Evolutionary conservation across 2,113 vertebrate species (phyloP).

Genomic region (Thamnophis sirtalis): DNA sequence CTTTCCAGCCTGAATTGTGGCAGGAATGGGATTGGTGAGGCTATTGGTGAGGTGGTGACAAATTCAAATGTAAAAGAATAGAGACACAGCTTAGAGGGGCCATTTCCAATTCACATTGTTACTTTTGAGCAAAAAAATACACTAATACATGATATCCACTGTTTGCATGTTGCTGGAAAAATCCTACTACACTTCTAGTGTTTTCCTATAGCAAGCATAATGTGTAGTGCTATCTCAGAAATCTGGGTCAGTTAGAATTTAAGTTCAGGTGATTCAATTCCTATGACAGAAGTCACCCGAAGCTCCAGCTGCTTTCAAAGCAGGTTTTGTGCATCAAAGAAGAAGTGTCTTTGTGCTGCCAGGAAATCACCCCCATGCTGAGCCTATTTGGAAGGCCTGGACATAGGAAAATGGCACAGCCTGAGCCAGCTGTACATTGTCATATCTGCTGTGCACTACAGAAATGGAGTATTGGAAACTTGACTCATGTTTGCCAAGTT

Average conservation of each 20-base stretch:
- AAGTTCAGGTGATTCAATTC: background rate
- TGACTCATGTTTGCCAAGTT: background rate
- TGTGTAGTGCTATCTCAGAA: background rate
- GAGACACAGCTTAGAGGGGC: background rate
- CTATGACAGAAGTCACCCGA: background rate
- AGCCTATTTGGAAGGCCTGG: background rate
- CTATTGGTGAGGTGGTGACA: background rate
- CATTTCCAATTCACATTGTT: background rate
- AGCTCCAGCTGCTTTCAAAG: background rate
- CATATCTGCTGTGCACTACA: background rate
- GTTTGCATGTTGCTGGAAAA: background rate
- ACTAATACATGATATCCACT: background rate
- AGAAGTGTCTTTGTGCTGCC: background rate
- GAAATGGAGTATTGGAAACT: background rate
- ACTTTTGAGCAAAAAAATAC: background rate
- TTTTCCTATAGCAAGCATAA: background rate
- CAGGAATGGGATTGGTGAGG: background rate
- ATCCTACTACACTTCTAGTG: background rate
- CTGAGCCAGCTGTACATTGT: background rate
- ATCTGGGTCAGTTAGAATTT: background rate
- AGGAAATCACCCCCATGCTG: slow-evolving; percentile 8
- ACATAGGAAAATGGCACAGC: background rate
- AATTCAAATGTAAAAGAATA: background rate
- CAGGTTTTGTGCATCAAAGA: slow-evolving; percentile 13
- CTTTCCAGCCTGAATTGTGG: background rate